Evolutionary conservation across 2,797 vertebrate species (phyloP).

Genomic region (Darevskia mixta): DNA sequence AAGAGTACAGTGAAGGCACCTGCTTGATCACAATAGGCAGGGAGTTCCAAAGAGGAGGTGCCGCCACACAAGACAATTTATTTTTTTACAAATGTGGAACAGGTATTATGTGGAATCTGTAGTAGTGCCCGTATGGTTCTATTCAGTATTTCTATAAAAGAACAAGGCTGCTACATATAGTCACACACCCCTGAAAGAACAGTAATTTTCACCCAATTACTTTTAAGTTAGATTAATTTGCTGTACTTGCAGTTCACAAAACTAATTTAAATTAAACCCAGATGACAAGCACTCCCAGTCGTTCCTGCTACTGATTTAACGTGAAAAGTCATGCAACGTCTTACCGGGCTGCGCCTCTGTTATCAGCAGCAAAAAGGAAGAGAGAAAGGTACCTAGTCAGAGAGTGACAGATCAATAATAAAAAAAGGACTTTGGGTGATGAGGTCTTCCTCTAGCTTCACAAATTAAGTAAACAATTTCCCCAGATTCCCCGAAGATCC

Average conservation of each 20-base stretch:
- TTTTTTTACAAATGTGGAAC: no score
- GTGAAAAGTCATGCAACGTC: conserved; percentile 58
- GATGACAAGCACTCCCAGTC: neutral
- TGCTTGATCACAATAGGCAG: no score
- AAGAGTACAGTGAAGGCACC: no score
- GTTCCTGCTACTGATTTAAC: neutral
- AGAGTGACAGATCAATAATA: conserved; percentile 89
- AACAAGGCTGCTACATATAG: neutral
- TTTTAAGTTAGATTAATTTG: neutral
- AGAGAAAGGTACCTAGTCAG: conserved; percentile 97
- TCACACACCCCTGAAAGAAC: neutral
- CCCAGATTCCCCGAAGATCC: neutral
- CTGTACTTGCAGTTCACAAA: neutral
- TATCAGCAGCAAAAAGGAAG: conserved; percentile 95
- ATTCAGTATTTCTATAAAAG: neutral
- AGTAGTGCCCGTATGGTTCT: neutral
- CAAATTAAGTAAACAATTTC: neutral
- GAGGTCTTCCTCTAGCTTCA: conserved; percentile 35
- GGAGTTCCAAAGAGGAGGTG: no score
- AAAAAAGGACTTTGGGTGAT: conserved; percentile 65
- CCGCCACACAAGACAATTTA: no score
- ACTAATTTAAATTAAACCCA: conserved; percentile 13
- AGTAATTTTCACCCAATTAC: neutral
- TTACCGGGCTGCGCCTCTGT: conserved; percentile 99
- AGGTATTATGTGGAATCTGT: no score